Evolutionary conservation across 2,113 vertebrate species (phyloP), one percentile per base, ranked within the genome.

Genomic region (Cyanocitta stelleri): DNA sequence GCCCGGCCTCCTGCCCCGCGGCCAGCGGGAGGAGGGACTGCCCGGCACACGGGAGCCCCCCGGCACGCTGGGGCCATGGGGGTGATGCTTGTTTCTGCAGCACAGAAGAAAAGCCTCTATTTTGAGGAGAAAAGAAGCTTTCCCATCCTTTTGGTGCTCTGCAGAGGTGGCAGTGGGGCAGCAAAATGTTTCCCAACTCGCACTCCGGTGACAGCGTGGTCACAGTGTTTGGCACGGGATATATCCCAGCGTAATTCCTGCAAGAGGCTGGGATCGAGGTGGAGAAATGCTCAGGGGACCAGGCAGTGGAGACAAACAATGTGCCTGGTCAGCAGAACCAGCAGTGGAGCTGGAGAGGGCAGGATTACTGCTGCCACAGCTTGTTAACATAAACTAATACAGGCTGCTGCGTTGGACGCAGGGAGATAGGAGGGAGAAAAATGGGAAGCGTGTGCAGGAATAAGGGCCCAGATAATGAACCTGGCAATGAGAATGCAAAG

Each of bases 381-480:
- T 96, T 96, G 96, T 96, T 96, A 97, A 95, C 95, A 95, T 94
- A 91, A 96, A 93, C 94, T 95, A 95, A 97, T 96, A 88, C 93
- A 87, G 95, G 76, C 89, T 73, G 89, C 96, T 62, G 93, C 4
- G 61, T 74, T 48, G 81, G 91, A 87, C 24, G 1, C 48, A 0
- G 81, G 18, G 91, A 95, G 95, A 95, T 91, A 96, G 91, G 93
- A 91, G 82, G 77, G 91, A 89, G 93, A 85, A 89, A 95, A 96
- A 97, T 93, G 89, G 95, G 96, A 95, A 93, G 95, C 69, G 67
- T 95, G 94, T 77, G 87, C 89, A 88, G 93, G 93, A 96, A 96
- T 97, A 94, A 95, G 93, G 93, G 48, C 89, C 81, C 82, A n/a
- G 94, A 80, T 96, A 96, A 96, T 96, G 94, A 95, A 97, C 54